Evolutionary conservation across 1,140 invertebrate genomes (phyloP).

Genomic region (Drosophila pachea): DNA sequence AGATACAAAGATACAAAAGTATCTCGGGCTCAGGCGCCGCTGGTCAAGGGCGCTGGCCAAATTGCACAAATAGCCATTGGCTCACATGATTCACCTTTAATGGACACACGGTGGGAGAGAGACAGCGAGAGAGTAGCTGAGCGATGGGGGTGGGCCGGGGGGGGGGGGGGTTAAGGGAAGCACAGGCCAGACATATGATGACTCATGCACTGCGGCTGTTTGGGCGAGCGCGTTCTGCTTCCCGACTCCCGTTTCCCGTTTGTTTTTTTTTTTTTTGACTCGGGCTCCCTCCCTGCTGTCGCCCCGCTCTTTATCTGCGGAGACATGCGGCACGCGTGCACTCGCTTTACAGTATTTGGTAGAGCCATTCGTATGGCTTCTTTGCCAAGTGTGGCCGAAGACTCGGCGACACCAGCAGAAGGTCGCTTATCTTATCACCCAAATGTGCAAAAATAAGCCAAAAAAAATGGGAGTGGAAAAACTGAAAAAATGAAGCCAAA

Average conservation of each 20-base stretch:
- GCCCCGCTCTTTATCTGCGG: not conserved
- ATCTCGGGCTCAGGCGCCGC: not conserved
- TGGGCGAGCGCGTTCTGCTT: not conserved
- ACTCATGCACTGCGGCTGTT: not conserved
- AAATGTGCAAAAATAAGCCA: conserved; percentile 32
- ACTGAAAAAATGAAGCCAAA: not conserved
- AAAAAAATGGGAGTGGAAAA: not conserved
- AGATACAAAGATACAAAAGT: conserved; percentile 11
- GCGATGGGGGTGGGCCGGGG: too few species aligned
- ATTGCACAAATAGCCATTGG: not conserved
- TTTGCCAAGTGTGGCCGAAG: not conserved
- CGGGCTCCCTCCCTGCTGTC: not conserved
- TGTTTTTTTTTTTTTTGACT: too few species aligned
- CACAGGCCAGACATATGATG: not conserved
- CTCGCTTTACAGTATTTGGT: conserved; percentile 12
- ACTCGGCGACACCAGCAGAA: not conserved
- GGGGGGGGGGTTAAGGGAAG: too few species aligned
- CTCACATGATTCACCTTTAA: conserved; percentile 41
- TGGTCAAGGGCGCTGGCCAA: conserved; percentile 36
- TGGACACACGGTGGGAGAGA: conserved; percentile 5
- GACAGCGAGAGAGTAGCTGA: too few species aligned
- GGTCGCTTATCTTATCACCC: conserved; percentile 40
- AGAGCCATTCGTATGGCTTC: conserved; percentile 26
- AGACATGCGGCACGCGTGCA: conserved; percentile 20
- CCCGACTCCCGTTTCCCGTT: too few species aligned